phyloP scores from a whole-genome alignment of 2,113 vertebrate genomes.

The Puffinus mauretanicus region DNA sequence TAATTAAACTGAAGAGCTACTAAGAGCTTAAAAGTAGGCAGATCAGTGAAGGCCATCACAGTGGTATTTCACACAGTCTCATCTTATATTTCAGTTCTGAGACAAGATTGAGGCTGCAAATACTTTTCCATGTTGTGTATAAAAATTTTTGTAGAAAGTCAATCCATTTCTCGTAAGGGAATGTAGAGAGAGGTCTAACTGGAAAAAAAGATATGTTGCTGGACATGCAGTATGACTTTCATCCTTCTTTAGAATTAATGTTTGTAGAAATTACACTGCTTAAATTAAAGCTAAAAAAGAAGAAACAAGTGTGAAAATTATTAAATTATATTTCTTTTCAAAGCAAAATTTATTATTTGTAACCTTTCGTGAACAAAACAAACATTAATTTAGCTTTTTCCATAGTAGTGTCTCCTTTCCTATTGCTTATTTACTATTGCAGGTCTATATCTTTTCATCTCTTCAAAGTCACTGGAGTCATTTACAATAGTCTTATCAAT shows the following conservation, averaged over 20 bases:
- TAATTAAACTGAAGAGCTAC: neutral
- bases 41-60: neutral
- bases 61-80: neutral
- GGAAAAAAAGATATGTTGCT: neutral
- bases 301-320: neutral
- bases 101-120: neutral
- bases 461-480: neutral
- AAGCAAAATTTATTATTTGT: rapidly evolving
- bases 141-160: neutral
- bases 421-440: neutral
- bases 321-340: neutral
- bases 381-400: neutral
- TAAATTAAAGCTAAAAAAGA: neutral
- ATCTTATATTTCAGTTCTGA: neutral
- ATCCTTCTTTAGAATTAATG: neutral
- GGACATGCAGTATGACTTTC: neutral
- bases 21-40: neutral
- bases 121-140: neutral
- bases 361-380: neutral
- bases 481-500: slow-evolving; percentile 74
- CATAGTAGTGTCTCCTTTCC: neutral
- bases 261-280: neutral
- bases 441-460: slow-evolving; percentile 15
- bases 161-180: neutral
- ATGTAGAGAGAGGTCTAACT: neutral